phyloP scores from a whole-genome alignment of 2,888 invertebrate genomes.

The Hyles lineata region DNA sequence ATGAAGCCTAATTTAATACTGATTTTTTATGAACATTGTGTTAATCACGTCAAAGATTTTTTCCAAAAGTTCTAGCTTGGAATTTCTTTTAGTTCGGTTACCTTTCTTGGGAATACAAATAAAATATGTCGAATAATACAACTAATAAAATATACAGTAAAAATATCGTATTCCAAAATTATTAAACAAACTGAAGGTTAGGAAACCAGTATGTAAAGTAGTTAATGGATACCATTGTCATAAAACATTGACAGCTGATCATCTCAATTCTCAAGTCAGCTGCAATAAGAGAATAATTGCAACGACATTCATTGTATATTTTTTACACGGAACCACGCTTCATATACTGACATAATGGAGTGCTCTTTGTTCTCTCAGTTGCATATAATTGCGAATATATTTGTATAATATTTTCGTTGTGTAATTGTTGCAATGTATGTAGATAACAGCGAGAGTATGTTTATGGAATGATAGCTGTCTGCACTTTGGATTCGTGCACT shows the following conservation, averaged over 20 bases:
- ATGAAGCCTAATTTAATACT: too few relatives aligned
- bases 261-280: not conserved
- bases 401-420: slow-evolving; percentile 8
- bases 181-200: not conserved
- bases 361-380: slow-evolving; percentile 9
- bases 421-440: not conserved
- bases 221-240: too few relatives aligned
- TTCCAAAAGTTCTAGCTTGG: too few relatives aligned
- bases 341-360: slow-evolving; percentile 4
- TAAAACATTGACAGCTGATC: too few relatives aligned
- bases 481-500: not conserved
- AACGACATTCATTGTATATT: not conserved
- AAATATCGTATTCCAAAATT: not conserved
- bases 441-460: not conserved
- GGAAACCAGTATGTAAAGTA: too few relatives aligned
- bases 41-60: too few relatives aligned
- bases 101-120: too few relatives aligned
- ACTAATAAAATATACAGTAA: not conserved
- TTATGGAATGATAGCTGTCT: not conserved
- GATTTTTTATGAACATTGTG: too few relatives aligned
- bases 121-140: too few relatives aligned
- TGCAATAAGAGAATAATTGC: too few relatives aligned
- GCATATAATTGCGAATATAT: not conserved
- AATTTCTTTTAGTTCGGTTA: too few relatives aligned
- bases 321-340: not conserved